Evolutionary conservation across 2,888 invertebrate genomes (phyloP).

Genomic region (Brenthis hecate): DNA sequence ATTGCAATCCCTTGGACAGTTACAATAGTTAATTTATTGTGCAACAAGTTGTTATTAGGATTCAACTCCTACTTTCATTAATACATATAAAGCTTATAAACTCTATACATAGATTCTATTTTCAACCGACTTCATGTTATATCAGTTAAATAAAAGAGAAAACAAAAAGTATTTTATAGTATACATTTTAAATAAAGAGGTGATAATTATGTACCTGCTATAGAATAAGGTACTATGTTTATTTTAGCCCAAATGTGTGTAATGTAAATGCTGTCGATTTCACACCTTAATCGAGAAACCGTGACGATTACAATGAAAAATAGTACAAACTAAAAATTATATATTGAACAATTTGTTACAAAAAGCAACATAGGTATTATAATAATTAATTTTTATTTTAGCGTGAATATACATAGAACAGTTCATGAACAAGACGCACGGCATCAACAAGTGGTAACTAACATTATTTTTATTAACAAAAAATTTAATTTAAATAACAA

Average conservation of each 20-base stretch:
- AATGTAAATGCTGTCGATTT: conserved; percentile 33
- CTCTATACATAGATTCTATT: not conserved
- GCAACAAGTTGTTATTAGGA: not conserved
- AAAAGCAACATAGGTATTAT: not conserved
- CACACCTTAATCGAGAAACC: conserved; percentile 39
- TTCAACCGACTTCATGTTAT: too few relatives aligned
- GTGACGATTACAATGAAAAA: conserved; percentile 41
- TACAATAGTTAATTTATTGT: conserved; percentile 22
- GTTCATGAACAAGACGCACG: too few relatives aligned
- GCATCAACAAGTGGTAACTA: too few relatives aligned
- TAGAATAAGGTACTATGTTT: not conserved
- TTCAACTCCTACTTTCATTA: not conserved
- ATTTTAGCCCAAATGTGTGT: conserved; percentile 5
- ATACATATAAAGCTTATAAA: too few relatives aligned
- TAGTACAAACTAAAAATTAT: not conserved
- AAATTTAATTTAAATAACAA: too few relatives aligned
- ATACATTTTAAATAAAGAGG: not conserved
- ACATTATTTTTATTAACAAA: too few relatives aligned
- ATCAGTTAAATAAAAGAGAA: not conserved
- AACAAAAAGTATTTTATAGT: not conserved
- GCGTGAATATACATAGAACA: not conserved
- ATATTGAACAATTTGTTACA: conserved; percentile 5
- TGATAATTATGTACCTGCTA: not conserved
- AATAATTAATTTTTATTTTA: not conserved
- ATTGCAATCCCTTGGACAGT: conserved; percentile 30